These are phyloP conservation scores for Drosophila virilis DNA, from an alignment of 1,140 invertebrate species.

Conservation along the genomic window DNA sequence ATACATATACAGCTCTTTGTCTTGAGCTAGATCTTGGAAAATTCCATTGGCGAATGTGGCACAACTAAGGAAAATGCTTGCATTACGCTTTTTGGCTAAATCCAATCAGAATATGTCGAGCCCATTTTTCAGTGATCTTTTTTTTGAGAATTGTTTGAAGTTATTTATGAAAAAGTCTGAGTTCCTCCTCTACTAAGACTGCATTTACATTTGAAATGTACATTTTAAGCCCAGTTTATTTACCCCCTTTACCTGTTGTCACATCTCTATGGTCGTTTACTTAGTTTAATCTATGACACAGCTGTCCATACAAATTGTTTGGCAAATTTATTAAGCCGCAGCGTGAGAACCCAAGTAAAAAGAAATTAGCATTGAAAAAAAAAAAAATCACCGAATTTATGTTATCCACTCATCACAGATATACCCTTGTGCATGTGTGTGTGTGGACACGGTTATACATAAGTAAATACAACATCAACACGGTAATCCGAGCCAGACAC, in stretches of 20 bases:
- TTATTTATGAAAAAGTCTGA: too few species aligned
- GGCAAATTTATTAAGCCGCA: conserved; percentile 48
- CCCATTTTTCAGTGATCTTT: too few species aligned
- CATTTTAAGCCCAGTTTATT: neutral
- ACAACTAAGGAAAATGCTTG: too few species aligned
- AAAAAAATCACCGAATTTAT: conserved; percentile 27
- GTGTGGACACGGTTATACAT: conserved; percentile 9
- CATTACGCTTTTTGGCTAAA: too few species aligned
- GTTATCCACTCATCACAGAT: conserved; percentile 17
- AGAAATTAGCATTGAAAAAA: conserved; percentile 41
- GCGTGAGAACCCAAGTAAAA: conserved; percentile 47
- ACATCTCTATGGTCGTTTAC: too few species aligned
- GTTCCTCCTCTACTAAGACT: too few species aligned
- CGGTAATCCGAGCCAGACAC: conserved; percentile 72
- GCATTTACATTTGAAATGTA: neutral
- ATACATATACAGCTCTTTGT: too few species aligned
- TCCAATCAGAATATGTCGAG: too few species aligned
- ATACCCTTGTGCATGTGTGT: neutral
- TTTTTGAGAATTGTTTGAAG: too few species aligned
- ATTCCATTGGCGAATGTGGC: too few species aligned
- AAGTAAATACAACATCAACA: conserved; percentile 74
- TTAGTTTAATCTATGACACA: conserved; percentile 4
- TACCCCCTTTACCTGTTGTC: neutral
- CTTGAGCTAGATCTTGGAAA: too few species aligned
- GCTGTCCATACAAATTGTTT: conserved; percentile 15